Base-by-base conservation (phyloP, 2,888 invertebrate species). In the Pilophorus perplexus region DNA sequence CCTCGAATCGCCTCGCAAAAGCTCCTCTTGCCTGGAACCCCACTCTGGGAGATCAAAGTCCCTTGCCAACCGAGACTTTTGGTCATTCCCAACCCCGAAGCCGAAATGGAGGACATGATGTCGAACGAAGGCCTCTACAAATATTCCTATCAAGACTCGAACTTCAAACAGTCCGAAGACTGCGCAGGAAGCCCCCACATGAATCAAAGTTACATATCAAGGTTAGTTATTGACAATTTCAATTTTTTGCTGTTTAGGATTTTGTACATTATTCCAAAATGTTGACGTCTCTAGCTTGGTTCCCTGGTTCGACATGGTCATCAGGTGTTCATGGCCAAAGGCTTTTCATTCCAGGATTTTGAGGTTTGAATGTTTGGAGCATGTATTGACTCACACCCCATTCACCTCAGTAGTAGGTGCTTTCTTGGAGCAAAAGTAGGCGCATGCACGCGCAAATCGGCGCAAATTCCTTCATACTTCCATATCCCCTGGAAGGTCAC, bases 31-130 rank as follows among this genome's bases (percentile, higher is more conserved):
- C 62, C 62, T 2, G 64, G 54, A 18, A 65, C 54, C n/a, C 5
- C 54, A 20, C 22, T 38, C 5, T 65, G 64, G 64, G 54, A 65
- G 1, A 4, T 16, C 1, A 42, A 54, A 14, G n/a, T 25, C 3
- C 6, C 22, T 2, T 10, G 23, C 18, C 1, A 8, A 20, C 52
- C 64, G 27, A 52, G 54, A 25, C 10, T 65, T 6, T 14, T 65
- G 16, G 28, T 65, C 8, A 54, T 65, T 18, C 64, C 64, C 16
- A 54, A 40, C 18, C 16, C 38, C 8, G 54, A 65, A 42, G 22
- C 64, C 3, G 64, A 42, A 52, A 52, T 54, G 27, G 54, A 65
- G 10, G 64, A 65, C 27, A 54, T 65, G 6, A 62, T 62, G 62
- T 62, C 62, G 28, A 62, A 27, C 4, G 62, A 62, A 28, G 62